Conservation (phyloP, 2,113 vertebrate genomes). For the Nibea coibor region DNA sequence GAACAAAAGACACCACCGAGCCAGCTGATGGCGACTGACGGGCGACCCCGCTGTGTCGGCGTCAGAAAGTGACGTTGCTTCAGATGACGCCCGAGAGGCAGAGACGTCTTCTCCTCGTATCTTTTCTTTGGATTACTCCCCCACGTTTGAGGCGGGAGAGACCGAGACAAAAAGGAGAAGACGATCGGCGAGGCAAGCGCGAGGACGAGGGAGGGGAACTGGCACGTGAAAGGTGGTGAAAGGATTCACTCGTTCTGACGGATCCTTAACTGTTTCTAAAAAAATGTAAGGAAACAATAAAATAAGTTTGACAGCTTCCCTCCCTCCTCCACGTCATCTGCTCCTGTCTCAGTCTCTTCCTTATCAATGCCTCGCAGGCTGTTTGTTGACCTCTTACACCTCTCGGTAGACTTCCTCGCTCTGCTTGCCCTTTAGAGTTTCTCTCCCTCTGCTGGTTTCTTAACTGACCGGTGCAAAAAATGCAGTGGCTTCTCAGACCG, state of each 20-base stretch:
- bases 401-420: slow-evolving; percentile 9
- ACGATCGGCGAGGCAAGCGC: not conserved
- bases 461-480: slow-evolving; percentile 40
- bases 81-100: slow-evolving; percentile 1
- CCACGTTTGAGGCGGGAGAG: slow-evolving; percentile 12
- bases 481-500: slow-evolving; percentile 41
- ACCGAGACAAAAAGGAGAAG: slow-evolving; percentile 25
- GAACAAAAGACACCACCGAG: slow-evolving; percentile 34
- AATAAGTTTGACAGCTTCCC: slow-evolving; percentile 23
- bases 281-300: slow-evolving; percentile 3
- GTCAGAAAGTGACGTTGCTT: slow-evolving; percentile 30
- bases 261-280: slow-evolving; percentile 10
- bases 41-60: slow-evolving; percentile 35
- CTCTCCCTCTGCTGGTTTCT: slow-evolving; percentile 16
- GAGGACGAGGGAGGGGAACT: slow-evolving; percentile 7
- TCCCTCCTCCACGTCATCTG: slow-evolving; percentile 22
- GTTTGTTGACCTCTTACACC: slow-evolving; percentile 16
- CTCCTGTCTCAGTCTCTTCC: slow-evolving; percentile 8
- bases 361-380: not conserved
- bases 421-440: slow-evolving; percentile 34
- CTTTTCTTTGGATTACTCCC: slow-evolving; percentile 19
- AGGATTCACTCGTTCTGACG: not conserved
- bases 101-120: not conserved
- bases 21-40: not conserved
- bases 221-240: no score